Percentiles rank a stretch among this genome's conserved stretches.
Evolutionary conservation across 2,888 invertebrate genomes (phyloP).

Genomic region (Baronia brevicornis): DNA sequence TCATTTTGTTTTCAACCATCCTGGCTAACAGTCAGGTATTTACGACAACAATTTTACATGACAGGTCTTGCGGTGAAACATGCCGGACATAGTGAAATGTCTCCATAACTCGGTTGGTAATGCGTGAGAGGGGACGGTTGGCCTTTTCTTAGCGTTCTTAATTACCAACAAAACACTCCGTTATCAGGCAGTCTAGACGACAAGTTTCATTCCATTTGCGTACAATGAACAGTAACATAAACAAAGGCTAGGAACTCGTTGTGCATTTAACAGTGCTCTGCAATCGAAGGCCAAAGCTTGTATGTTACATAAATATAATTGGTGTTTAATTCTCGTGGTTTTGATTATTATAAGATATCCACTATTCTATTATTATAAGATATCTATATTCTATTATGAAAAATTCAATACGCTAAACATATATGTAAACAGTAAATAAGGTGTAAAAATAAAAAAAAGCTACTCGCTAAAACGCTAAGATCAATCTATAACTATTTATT

Average conservation of each 20-base stretch:
- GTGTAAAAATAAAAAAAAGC: too few species aligned
- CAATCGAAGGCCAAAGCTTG: constrained; percentile 35
- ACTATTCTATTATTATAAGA: too few species aligned
- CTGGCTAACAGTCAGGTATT: constrained; percentile 26
- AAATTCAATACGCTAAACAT: too few species aligned
- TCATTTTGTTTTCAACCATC: too few species aligned
- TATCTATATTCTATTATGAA: too few species aligned
- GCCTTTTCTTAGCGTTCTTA: constrained; percentile 58
- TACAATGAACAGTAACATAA: constrained; percentile 54
- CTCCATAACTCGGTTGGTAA: constrained; percentile 57
- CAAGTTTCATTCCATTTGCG: constrained; percentile 60
- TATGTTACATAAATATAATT: constrained; percentile 32
- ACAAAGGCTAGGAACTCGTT: constrained; percentile 40
- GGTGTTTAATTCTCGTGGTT: constrained; percentile 13
- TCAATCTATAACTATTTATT: too few species aligned
- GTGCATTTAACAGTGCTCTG: constrained; percentile 42
- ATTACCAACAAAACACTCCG: constrained; percentile 69
- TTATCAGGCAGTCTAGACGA: constrained; percentile 49
- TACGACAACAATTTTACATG: constrained; percentile 30
- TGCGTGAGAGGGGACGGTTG: constrained; percentile 39
- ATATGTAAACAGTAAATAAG: too few species aligned
- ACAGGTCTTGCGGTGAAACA: constrained; percentile 47
- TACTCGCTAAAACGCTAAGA: too few species aligned
- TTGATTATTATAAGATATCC: too few species aligned
- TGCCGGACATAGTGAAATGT: constrained; percentile 50